Base-by-base conservation (phyloP, 2,888 invertebrate genomes). In the Strigamia transsilvanica region DNA sequence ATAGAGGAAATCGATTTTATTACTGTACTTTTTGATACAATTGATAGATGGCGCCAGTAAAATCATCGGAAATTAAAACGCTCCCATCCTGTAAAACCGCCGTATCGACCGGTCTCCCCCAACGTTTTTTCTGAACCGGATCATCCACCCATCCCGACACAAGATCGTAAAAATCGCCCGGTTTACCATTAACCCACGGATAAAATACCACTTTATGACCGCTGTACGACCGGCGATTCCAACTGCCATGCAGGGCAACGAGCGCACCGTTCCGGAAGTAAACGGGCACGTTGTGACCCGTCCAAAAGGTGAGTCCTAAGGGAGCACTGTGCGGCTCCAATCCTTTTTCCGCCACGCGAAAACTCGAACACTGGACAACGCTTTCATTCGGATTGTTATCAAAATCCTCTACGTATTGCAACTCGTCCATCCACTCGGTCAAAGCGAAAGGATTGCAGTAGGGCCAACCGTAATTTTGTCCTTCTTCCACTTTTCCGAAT, bases 61-160 rank as follows among this genome's bases (percentile, higher is more conserved):
- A 66, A 34, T 81, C 81, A 18, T 81, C 81, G 12, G 81, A 66
- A 66, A 81, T 81, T n/a, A 81, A 21, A 38, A 81, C n/a, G 21
- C 66, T 81, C 66, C 81, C 81, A 42, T 81, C 81, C 7, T 5
- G n/a, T 3, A 81, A 42, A 18, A 81, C 66, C 0, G 66, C 41
- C 66, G 81, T 32, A 34, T 81, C 81, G 18, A 81, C 81, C 27
- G 80, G 80, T 80, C 80, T 27, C 15, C 80, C 80, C 80, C 80
- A 80, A 15, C 80, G 51, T 18, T 6, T 7, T 56, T 80, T 80
- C 9, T 80, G 18, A 13, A 56, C 38, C 27, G 80, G 51, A 80
- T 80, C 56, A 15, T 27, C 27, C 0, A 80, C 46, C 80, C 80
- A 80, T n/a, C 80, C 80, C 5, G 51, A 51, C 4, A 80, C 80